Evolutionary conservation across 2,888 invertebrate species (phyloP).

Genomic region (Microplitis deprimator): DNA sequence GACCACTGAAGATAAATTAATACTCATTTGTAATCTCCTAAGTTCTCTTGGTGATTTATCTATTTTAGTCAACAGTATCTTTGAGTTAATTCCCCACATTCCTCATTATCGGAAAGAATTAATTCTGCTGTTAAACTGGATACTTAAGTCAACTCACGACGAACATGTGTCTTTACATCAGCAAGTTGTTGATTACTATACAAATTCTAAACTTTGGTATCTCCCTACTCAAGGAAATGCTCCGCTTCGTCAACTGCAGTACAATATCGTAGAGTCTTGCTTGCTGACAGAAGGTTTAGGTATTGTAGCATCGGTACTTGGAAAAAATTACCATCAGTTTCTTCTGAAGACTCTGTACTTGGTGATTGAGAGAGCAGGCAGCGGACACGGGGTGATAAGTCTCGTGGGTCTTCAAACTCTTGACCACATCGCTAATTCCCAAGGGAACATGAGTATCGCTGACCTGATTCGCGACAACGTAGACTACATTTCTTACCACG

Average conservation of each 20-base stretch:
- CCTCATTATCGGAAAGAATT: conserved; percentile 76
- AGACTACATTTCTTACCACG: conserved; percentile 82
- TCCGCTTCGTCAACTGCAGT: conserved; percentile 72
- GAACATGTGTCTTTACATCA: conserved; percentile 53
- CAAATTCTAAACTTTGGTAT: conserved; percentile 62
- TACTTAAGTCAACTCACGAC: conserved; percentile 64
- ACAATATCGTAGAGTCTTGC: conserved; percentile 79
- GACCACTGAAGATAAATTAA: conserved; percentile 72
- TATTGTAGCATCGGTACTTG: conserved; percentile 74
- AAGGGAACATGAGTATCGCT: conserved; percentile 74
- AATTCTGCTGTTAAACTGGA: conserved; percentile 76
- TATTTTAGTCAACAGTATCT: conserved; percentile 77
- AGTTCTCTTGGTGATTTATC: conserved; percentile 74
- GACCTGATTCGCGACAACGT: conserved; percentile 80
- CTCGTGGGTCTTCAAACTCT: conserved; percentile 77
- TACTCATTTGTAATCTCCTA: conserved; percentile 74
- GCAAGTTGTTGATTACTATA: conserved; percentile 63
- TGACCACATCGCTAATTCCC: conserved; percentile 75
- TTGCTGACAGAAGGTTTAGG: conserved; percentile 82
- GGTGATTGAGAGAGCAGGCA: conserved; percentile 81
- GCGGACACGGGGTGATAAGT: conserved; percentile 77
- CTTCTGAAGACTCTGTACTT: conserved; percentile 79
- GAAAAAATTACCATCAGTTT: conserved; percentile 74
- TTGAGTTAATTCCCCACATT: conserved; percentile 75
- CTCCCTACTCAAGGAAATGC: conserved; percentile 58